phyloP scores from a whole-genome alignment of 37 sponge, comb jelly and placozoan genomes.

The Lycopodina hypogea region DNA sequence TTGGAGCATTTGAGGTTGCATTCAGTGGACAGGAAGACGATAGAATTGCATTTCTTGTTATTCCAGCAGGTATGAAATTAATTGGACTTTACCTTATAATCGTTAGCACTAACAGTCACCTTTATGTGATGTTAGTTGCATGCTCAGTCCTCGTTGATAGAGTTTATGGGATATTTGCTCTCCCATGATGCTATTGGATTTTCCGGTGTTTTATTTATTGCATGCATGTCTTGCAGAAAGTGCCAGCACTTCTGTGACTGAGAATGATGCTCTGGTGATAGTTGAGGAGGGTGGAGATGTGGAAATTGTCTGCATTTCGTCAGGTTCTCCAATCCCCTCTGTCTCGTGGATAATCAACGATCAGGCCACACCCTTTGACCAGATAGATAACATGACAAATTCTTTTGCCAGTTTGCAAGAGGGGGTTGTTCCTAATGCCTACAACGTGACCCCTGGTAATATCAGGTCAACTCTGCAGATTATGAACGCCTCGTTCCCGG shows the following conservation, averaged over 20 bases:
- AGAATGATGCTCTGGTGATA: background rate
- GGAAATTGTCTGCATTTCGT: constrained; percentile 27
- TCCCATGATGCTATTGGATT: background rate
- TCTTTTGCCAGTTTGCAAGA: background rate
- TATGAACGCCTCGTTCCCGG: constrained; percentile 14
- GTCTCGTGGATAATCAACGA: constrained; percentile 34
- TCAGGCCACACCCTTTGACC: background rate
- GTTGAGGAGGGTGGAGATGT: constrained; percentile 26
- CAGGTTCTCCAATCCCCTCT: constrained; percentile 39
- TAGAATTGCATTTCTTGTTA: constrained; percentile 5
- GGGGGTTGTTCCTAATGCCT: background rate
- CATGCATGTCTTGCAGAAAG: constrained; percentile 4
- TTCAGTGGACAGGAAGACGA: background rate
- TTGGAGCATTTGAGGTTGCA: constrained; percentile 12
- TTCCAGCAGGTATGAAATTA: constrained; percentile 1
- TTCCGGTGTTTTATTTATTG: background rate
- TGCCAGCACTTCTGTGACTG: background rate
- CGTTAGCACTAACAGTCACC: background rate
- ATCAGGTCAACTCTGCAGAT: constrained; percentile 14
- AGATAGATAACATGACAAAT: background rate
- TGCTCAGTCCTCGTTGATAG: too few relatives aligned
- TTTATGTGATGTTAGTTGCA: background rate
- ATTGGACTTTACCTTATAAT: too few relatives aligned
- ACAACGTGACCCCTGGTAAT: background rate
- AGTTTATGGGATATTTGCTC: background rate